Evolutionary conservation across 2,888 invertebrate genomes (phyloP), one percentile per base, ranked within the genome.

Genomic region (Acleris literana): DNA sequence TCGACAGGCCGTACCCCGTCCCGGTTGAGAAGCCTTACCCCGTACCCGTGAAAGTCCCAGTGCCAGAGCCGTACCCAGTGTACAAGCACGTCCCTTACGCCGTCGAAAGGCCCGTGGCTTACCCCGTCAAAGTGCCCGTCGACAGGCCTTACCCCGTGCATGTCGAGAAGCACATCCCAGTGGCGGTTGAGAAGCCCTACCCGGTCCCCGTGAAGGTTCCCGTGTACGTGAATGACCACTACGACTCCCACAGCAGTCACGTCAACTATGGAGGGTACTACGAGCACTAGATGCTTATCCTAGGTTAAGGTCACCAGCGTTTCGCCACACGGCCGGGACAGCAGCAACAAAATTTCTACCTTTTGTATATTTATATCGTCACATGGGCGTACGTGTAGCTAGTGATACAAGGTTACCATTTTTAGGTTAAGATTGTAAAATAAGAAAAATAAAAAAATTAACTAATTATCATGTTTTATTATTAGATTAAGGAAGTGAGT

Each of bases 81-180:
- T 93, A 95, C 89, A 95, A 95, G 84, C 94, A 94, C 76, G 90
- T 95, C 16, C 94, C 95, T 51, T 93, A 93, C 78, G 86, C 94
- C 75, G 93, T 94, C 3, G 94, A 94, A 76, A 95, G 85, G 84
- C 93, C 91, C 53, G 92, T 94, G n/a, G 87, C 94, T 18, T 91
- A 92, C 75, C 95, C 95, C 70, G 95, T 96, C 20, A 94, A 95
- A 79, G 94, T 95, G 43, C 94, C 93, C 70, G 94, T 94, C 53
- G 95, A 95, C 81, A 94, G 94, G 84, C 95, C 95, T 18, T 94
- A 94, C 88, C 94, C 94, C 71, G 94, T 94, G n/a, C 90, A 85
- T 63, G 81, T 93, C 2, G 93, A 93, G 72, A 93, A 79, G 77
- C 93, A 85, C 57, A 76, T 88, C 70, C 91, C 93, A 51, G 83